Conservation (phyloP, 2,113 vertebrate species). For the Megalops atlanticus region DNA sequence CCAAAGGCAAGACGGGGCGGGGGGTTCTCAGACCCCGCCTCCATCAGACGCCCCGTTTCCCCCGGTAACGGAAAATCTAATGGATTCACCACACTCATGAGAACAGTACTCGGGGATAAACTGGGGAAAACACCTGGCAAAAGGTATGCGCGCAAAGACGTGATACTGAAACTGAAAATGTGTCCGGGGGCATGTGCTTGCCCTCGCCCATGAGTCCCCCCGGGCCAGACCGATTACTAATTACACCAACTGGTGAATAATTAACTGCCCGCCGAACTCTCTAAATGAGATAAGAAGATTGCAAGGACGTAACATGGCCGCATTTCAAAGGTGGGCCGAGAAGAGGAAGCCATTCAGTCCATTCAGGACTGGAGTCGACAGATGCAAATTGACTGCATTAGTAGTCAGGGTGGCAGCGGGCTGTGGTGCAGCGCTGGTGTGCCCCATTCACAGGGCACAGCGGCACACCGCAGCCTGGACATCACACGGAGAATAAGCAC, state of each 20-base stretch:
- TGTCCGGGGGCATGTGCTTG: background rate
- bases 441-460: constrained; percentile 34
- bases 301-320: constrained; percentile 5
- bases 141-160: background rate
- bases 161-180: background rate
- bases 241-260: too few relatives aligned
- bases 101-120: background rate
- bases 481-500: background rate
- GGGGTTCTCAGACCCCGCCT: constrained; percentile 49
- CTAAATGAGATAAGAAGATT: background rate
- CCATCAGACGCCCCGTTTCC: constrained; percentile 55
- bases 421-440: constrained; percentile 54
- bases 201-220: background rate
- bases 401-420: constrained; percentile 62
- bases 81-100: constrained; percentile 54
- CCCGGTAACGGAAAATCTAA: constrained; percentile 55
- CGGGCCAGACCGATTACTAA: too few relatives aligned
- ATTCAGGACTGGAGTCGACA: constrained; percentile 38
- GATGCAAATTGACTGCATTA: constrained; percentile 67
- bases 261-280: background rate
- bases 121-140: background rate
- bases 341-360: constrained; percentile 68
- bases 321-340: constrained; percentile 19
- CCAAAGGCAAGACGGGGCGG: constrained; percentile 68
- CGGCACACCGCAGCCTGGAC: background rate